Percentiles rank a stretch among this genome's conserved stretches.
Evolutionary conservation across 2,888 invertebrate species (phyloP).

Genomic region (Troides aeacus): DNA sequence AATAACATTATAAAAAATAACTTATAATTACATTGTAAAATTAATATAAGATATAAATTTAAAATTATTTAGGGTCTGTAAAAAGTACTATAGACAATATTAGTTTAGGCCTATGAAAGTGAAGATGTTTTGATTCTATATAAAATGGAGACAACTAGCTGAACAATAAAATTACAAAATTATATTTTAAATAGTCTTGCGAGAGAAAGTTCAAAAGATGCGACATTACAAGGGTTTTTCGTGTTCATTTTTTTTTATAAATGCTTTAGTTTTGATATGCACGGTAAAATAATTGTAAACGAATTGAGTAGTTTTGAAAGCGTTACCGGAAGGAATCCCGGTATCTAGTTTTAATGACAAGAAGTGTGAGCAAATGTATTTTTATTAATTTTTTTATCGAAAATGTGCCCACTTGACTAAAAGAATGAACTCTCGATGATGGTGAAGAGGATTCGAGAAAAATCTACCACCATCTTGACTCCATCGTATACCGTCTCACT

Average conservation of each 20-base stretch:
- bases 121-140: not conserved
- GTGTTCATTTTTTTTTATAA: not conserved
- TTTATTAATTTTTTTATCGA: too few species aligned
- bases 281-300: too few species aligned
- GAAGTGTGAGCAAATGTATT: too few species aligned
- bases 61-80: slow-evolving; percentile 21
- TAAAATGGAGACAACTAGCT: not conserved
- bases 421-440: too few species aligned
- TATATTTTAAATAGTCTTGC: not conserved
- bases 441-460: too few species aligned
- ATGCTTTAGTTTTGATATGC: not conserved
- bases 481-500: too few species aligned
- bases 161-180: not conserved
- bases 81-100: not conserved
- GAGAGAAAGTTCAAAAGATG: not conserved
- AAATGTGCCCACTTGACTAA: too few species aligned
- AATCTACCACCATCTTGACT: too few species aligned
- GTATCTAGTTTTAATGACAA: too few species aligned
- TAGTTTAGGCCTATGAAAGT: slow-evolving; percentile 6
- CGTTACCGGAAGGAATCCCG: too few species aligned
- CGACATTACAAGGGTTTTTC: not conserved
- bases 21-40: slow-evolving; percentile 13
- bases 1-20: slow-evolving; percentile 13
- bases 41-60: slow-evolving; percentile 15
- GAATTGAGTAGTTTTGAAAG: too few species aligned